Base-by-base conservation (phyloP, 1,140 invertebrate species). In the Streblospio benedicti region DNA sequence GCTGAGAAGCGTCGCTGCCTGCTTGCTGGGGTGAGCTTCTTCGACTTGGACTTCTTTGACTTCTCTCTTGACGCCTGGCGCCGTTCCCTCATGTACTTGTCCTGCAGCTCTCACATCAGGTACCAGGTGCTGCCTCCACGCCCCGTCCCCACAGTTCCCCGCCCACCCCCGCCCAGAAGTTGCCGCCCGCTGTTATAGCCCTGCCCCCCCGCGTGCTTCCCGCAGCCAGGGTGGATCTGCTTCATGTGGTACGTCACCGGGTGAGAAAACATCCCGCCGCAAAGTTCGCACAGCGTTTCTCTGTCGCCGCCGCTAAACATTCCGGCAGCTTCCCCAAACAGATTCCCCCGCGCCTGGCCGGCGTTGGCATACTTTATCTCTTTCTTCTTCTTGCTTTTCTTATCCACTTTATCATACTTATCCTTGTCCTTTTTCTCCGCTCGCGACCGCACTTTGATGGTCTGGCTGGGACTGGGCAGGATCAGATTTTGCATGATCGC, bases 171-270 rank as follows among this genome's bases (percentile, higher is more conserved):
- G 14, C 86, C 84, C 72, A 88, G 90, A 72, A 87, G 91, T 69
- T 85, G 87, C 9, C 90, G 90, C 35, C 84, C 84, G 59, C 85
- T 87, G 71, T 92, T 92, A 74, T 93, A 93, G 1, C 91, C 91
- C 73, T 90, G 90, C 2, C 89, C 87, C 12, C 85, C 85, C n/a
- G 90, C 86, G 61, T 88, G 84, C 67, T 84, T 84, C 0, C 90
- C 90, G 76, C 93, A 96, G 0, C 93, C 93, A 2, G 88, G 87
- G 81, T 97, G 93, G 41, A 84, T 77, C 66, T 86, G 84, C 47
- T 87, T 82, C 90, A 97, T 93, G 74, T 97, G 93, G 65, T 90
- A 89, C 0, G 90, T 93, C 0, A 96, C 83, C 0, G 90, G 89
- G 77, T 87, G 84, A 55, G 88, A 83, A 71, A 81, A 81, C 51